phyloP scores from a whole-genome alignment of 2,113 vertebrate genomes.

The Reinhardtius hippoglossoides region DNA sequence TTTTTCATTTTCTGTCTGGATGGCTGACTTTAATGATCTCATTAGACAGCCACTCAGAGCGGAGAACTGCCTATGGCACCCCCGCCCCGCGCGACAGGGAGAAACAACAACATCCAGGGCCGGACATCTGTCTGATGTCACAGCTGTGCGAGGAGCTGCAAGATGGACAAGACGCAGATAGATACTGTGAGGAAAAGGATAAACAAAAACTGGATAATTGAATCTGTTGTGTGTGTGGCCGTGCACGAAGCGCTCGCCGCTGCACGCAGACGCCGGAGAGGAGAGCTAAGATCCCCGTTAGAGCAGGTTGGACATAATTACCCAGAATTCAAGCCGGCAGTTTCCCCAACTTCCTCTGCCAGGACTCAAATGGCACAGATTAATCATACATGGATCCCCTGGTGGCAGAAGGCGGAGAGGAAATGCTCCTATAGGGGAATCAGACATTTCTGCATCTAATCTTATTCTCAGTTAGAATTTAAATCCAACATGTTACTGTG shows the following conservation, averaged over 20 bases:
- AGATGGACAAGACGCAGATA: conserved; percentile 34
- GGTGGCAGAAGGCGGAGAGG: conserved; percentile 34
- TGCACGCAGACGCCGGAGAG: conserved; percentile 27
- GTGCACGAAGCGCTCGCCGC: conserved; percentile 16
- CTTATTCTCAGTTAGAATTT: too few relatives aligned
- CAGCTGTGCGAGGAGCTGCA: conserved; percentile 28
- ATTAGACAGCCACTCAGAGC: conserved; percentile 71
- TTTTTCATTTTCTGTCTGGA: conserved; percentile 77
- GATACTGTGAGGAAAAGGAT: too few relatives aligned
- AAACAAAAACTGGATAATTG: conserved; percentile 49
- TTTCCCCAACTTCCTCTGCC: conserved; percentile 66
- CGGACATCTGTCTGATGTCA: conserved; percentile 57
- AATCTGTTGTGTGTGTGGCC: conserved; percentile 51
- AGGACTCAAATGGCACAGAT: conserved; percentile 70
- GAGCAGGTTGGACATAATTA: conserved; percentile 66
- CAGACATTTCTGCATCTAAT: too few relatives aligned
- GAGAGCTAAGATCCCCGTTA: conserved; percentile 35
- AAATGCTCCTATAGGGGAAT: conserved; percentile 35
- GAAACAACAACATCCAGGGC: conserved; percentile 36
- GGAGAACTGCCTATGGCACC: conserved; percentile 48
- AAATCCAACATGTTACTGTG: too few relatives aligned
- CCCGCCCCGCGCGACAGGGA: conserved; percentile 35
- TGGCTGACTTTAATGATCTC: conserved; percentile 77
- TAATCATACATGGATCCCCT: conserved; percentile 54
- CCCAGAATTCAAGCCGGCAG: conserved; percentile 67